Percentiles rank a stretch among this genome's conserved stretches.
phyloP scores from a whole-genome alignment of 2,797 vertebrate genomes.

The Nasua narica region DNA sequence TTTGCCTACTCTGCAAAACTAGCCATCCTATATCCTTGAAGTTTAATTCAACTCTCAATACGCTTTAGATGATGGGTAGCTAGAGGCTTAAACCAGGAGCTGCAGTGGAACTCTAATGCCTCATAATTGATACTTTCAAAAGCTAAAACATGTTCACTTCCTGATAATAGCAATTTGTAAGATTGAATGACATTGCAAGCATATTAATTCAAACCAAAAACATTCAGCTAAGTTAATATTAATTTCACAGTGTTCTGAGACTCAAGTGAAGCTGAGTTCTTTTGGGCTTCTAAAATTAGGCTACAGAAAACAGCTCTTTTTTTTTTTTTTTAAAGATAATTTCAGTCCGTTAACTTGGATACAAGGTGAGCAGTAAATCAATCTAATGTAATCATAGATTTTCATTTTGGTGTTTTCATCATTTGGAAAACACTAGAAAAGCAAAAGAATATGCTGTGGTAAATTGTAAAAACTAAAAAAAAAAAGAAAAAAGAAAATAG shows the following conservation, averaged over 20 bases:
- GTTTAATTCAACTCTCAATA: background rate
- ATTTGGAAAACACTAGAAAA: conserved; percentile 32
- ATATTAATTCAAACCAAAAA: conserved; percentile 54
- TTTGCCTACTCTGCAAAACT: conserved; percentile 29
- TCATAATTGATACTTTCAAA: conserved; percentile 48
- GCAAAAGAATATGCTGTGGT: background rate
- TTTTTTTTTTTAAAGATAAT: background rate
- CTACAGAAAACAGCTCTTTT: background rate
- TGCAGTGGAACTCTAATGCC: background rate
- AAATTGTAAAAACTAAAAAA: background rate
- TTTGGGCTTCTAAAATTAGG: conserved; percentile 22
- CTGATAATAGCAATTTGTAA: conserved; percentile 25
- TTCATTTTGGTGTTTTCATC: background rate
- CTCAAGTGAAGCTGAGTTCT: background rate
- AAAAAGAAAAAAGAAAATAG: background rate
- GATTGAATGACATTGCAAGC: background rate
- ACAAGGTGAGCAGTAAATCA: background rate
- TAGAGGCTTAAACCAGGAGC: background rate
- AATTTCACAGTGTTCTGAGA: background rate
- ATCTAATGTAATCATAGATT: background rate
- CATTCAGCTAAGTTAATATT: background rate
- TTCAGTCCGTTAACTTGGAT: background rate
- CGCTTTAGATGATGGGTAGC: background rate
- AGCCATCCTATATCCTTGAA: background rate
- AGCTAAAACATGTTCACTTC: conserved; percentile 17